phyloP scores from a whole-genome alignment of 2,113 vertebrate species.

The Porphyrio hochstetteri region DNA sequence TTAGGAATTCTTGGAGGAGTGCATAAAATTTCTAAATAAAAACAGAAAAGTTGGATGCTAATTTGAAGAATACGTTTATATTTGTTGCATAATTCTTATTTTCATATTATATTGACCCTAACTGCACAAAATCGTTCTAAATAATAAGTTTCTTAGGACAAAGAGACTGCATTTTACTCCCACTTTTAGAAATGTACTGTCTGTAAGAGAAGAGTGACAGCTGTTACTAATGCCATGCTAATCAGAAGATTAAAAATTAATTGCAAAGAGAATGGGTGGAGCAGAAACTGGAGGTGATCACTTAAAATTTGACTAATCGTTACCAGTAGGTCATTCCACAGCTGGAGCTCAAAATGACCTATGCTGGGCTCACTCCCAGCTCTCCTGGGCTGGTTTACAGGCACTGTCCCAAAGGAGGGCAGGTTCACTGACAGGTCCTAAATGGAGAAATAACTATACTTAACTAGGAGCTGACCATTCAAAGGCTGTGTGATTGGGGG shows the following conservation, averaged over 20 bases:
- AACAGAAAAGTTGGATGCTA: background rate
- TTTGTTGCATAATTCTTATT: background rate
- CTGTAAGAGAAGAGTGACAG: background rate
- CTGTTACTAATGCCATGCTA: background rate
- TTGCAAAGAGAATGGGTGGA: background rate
- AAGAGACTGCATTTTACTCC: background rate
- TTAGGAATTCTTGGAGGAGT: constrained; percentile 39
- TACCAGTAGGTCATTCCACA: background rate
- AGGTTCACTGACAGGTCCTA: background rate
- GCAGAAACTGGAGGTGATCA: background rate
- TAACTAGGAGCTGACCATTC: background rate
- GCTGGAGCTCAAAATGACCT: background rate
- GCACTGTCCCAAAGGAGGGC: background rate
- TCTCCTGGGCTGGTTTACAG: background rate
- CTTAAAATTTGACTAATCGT: background rate
- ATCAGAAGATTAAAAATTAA: background rate
- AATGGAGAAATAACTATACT: background rate
- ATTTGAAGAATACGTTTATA: background rate
- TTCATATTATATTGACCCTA: background rate
- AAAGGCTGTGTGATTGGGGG: background rate
- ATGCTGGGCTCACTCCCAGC: background rate
- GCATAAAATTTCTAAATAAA: constrained; percentile 55
- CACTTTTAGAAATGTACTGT: background rate
- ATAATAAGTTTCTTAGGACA: background rate
- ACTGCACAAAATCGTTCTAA: background rate